These are phyloP conservation scores for Amitus sp. DNA, from an alignment of 2,888 invertebrate species.

Conservation along the genomic window DNA sequence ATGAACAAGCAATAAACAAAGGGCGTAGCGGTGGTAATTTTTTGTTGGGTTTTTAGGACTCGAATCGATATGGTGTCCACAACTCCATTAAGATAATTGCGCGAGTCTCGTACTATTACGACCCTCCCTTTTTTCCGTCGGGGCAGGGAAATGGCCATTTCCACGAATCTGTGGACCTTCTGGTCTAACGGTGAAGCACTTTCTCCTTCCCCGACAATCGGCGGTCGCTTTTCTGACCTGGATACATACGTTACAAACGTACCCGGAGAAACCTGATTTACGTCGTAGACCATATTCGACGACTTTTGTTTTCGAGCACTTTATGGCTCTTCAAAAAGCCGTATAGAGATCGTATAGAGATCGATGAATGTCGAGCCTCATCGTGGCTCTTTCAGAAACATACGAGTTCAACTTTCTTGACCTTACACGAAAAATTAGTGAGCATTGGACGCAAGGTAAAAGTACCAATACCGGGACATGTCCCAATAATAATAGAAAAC, in stretches of 20 bases:
- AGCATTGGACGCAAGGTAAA: no score
- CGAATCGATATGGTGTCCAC: slow-evolving; percentile 57
- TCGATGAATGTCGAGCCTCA: no score
- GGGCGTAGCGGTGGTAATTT: no score
- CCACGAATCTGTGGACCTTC: slow-evolving; percentile 28
- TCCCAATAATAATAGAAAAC: no score
- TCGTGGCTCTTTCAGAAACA: no score
- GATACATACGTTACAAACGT: slow-evolving; percentile 47
- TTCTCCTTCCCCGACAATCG: slow-evolving; percentile 40
- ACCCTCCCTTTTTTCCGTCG: slow-evolving; percentile 35
- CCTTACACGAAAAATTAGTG: no score
- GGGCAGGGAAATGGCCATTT: slow-evolving; percentile 31
- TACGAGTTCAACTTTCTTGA: no score
- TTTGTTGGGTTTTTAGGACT: slow-evolving; percentile 28
- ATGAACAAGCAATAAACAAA: no score
- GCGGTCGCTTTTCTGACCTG: slow-evolving; percentile 47
- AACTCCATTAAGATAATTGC: slow-evolving; percentile 64
- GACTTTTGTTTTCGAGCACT: slow-evolving; percentile 26
- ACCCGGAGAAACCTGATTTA: slow-evolving; percentile 30
- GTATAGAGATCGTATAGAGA: no score
- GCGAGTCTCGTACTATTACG: slow-evolving; percentile 15
- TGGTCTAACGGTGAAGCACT: slow-evolving; percentile 30
- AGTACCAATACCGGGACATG: no score
- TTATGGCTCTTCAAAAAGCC: no score
- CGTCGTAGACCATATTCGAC: slow-evolving; percentile 19